Percentiles rank a stretch among this genome's conserved stretches.
phyloP scores from a whole-genome alignment of 2,113 vertebrate genomes.

The Motacilla tschutschensis region DNA sequence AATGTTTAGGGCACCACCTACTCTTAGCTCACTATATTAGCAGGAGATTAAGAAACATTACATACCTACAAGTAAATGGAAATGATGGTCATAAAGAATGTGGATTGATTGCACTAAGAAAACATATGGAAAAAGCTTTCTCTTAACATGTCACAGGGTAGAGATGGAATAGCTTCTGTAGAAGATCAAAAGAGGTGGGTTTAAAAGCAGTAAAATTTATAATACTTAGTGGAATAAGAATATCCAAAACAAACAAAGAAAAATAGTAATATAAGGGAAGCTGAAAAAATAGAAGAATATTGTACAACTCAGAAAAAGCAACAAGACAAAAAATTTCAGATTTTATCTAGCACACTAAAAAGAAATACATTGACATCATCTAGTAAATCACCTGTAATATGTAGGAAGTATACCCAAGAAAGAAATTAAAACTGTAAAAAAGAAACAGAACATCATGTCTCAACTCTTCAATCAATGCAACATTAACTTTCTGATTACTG shows the following conservation, averaged over 20 bases:
- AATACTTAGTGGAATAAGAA: neutral
- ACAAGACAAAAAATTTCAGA: neutral
- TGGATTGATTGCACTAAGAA: neutral
- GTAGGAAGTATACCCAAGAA: neutral
- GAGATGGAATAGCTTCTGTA: neutral
- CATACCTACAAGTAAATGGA: neutral
- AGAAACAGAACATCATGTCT: neutral
- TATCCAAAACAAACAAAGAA: neutral
- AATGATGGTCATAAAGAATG: neutral
- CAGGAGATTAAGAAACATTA: neutral
- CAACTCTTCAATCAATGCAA: neutral
- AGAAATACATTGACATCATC: neutral
- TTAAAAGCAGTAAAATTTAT: neutral
- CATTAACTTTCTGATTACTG: neutral
- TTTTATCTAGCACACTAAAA: neutral
- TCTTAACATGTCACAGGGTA: neutral
- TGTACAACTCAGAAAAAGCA: neutral
- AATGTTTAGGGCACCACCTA: neutral
- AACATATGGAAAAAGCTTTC: neutral
- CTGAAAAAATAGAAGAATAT: neutral
- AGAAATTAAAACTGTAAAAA: neutral
- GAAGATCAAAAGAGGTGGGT: neutral
- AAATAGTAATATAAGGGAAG: neutral
- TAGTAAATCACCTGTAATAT: neutral
- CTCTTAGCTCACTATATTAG: neutral